These are phyloP conservation scores for Willowsia nigromaculata DNA, from an alignment of 2,888 invertebrate genomes.

Conservation along the genomic window DNA sequence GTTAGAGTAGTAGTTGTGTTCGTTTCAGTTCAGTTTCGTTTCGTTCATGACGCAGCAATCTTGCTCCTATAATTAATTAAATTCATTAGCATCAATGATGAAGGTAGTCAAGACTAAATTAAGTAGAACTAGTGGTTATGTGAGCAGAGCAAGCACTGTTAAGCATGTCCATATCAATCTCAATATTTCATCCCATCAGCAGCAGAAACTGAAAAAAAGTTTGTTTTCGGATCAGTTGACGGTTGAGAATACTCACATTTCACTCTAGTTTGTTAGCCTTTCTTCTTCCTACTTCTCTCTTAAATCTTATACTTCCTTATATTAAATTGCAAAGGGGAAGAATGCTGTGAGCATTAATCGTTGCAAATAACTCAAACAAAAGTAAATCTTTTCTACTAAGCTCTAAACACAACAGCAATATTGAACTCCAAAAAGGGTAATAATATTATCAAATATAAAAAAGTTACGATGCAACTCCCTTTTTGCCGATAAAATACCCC, in stretches of 20 bases:
- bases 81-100: conserved; percentile 60
- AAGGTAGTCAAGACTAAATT: conserved; percentile 40
- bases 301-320: neutral
- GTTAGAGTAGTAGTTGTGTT: too few relatives aligned
- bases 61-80: conserved; percentile 57
- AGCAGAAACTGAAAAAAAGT: neutral
- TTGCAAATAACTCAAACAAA: conserved; percentile 14
- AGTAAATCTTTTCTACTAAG: neutral
- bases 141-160: neutral
- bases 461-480: neutral
- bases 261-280: neutral
- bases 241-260: neutral
- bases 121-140: neutral
- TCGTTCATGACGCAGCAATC: conserved; percentile 45
- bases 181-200: conserved; percentile 12
- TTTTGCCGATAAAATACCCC: neutral
- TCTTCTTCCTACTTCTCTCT: neutral
- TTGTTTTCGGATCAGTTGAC: conserved; percentile 20
- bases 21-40: too few relatives aligned
- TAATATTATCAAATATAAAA: neutral
- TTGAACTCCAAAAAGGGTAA: neutral
- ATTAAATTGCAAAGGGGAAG: neutral
- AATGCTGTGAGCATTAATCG: neutral
- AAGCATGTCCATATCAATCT: neutral
- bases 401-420: neutral